phyloP scores from a whole-genome alignment of 1,140 invertebrate genomes.

The Hyphantria cunea region DNA sequence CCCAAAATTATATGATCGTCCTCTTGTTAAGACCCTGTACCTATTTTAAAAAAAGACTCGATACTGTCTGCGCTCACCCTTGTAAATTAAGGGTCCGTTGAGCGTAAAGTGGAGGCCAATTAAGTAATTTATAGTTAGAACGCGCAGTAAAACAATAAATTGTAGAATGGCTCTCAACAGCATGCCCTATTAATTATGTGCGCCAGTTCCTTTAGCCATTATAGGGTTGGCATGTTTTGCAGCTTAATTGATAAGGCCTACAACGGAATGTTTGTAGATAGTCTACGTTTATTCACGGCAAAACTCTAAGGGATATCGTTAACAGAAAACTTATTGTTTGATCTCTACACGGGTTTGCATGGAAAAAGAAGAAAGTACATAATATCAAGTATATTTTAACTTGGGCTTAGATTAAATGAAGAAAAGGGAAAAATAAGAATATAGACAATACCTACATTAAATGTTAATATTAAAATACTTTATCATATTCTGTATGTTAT shows the following conservation, averaged over 20 bases:
- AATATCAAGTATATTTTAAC: background rate
- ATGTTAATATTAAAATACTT: too few relatives aligned
- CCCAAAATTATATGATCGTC: constrained; percentile 63
- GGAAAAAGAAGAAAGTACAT: background rate
- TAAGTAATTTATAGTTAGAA: constrained; percentile 74
- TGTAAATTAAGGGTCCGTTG: constrained; percentile 68
- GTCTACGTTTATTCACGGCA: constrained; percentile 6
- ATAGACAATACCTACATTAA: too few relatives aligned
- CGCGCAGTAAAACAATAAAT: constrained; percentile 79
- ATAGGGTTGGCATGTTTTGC: constrained; percentile 24
- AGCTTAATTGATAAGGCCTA: constrained; percentile 26
- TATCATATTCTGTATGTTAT: too few relatives aligned
- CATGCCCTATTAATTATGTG: constrained; percentile 66
- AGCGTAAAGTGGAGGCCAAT: constrained; percentile 71
- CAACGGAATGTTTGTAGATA: constrained; percentile 6
- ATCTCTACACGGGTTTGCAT: background rate
- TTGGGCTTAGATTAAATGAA: too few relatives aligned
- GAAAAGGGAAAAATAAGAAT: too few relatives aligned
- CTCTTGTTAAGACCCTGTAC: constrained; percentile 46
- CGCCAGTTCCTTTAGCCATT: constrained; percentile 44
- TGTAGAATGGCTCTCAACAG: constrained; percentile 61
- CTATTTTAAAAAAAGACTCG: constrained; percentile 45
- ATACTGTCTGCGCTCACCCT: constrained; percentile 60
- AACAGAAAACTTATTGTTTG: constrained; percentile 7
- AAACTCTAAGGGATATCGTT: constrained; percentile 3